phyloP scores from a whole-genome alignment of 2,888 invertebrate species.

The Drosophila bunnanda region DNA sequence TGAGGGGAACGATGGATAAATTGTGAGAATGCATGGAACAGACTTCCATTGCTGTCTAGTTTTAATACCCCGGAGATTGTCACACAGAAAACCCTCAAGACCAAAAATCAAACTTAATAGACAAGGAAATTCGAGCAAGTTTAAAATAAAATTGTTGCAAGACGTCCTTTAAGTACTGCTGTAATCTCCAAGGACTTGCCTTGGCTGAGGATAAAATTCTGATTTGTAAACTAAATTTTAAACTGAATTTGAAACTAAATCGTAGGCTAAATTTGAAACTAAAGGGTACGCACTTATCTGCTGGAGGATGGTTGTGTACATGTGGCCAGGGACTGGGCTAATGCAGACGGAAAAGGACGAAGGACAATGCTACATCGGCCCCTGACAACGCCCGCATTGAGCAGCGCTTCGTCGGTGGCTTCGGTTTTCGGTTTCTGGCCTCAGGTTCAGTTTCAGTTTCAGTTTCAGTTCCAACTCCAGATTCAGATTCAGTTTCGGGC shows the following conservation, averaged over 20 bases:
- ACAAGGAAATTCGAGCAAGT: background rate
- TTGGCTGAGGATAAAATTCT: background rate
- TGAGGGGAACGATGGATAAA: conserved; percentile 13
- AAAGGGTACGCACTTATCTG: too few relatives aligned
- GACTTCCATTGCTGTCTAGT: background rate
- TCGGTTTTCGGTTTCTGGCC: conserved; percentile 16
- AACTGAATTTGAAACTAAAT: too few relatives aligned
- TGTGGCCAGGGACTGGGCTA: background rate
- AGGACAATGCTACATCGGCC: conserved; percentile 19
- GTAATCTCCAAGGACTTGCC: background rate
- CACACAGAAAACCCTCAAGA: background rate
- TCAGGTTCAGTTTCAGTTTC: conserved; percentile 13
- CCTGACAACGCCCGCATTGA: conserved; percentile 4
- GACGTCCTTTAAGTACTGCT: background rate
- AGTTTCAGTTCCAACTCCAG: background rate
- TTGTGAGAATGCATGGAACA: background rate
- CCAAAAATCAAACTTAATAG: background rate
- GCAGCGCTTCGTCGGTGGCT: conserved; percentile 7
- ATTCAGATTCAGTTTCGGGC: conserved; percentile 4
- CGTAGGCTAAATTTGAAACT: background rate
- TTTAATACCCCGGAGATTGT: background rate
- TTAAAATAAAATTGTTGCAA: background rate
- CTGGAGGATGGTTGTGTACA: background rate
- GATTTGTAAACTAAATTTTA: too few relatives aligned
- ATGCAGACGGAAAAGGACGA: conserved; percentile 21